Conservation (phyloP, 2,113 vertebrate species). For the Tenebrosternarchus preto region DNA sequence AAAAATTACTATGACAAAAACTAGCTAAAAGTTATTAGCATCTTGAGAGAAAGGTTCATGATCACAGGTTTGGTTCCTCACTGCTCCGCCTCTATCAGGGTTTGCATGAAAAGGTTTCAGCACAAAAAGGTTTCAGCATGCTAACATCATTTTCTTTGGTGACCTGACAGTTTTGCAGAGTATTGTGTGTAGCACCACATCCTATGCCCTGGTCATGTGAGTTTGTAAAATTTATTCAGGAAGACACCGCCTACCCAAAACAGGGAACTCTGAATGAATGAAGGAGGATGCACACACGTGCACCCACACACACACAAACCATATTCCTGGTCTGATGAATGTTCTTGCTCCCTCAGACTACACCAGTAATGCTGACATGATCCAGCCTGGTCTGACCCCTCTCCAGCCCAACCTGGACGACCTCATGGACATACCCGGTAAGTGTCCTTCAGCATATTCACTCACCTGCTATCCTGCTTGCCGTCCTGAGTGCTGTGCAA, state of each 20-base stretch:
- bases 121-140: neutral
- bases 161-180: neutral
- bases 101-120: no score
- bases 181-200: neutral
- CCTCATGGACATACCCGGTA: constrained; percentile 95
- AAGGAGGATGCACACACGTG: neutral
- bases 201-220: constrained; percentile 30
- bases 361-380: constrained; percentile 91
- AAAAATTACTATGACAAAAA: no score
- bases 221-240: constrained; percentile 29
- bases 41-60: no score
- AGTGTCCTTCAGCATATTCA: neutral
- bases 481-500: no score
- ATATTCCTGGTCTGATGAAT: neutral
- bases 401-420: constrained; percentile 94
- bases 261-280: constrained; percentile 51
- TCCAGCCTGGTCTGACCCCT: constrained; percentile 89
- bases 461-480: no score
- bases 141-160: no score
- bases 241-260: constrained; percentile 44
- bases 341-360: constrained; percentile 75
- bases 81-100: no score
- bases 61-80: no score
- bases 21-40: no score
- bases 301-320: neutral